Percentiles rank a stretch among this genome's conserved stretches.
These are phyloP conservation scores for Dendrocincla fuliginosa DNA, from an alignment of 2,797 vertebrate species.

Conservation along the genomic window DNA sequence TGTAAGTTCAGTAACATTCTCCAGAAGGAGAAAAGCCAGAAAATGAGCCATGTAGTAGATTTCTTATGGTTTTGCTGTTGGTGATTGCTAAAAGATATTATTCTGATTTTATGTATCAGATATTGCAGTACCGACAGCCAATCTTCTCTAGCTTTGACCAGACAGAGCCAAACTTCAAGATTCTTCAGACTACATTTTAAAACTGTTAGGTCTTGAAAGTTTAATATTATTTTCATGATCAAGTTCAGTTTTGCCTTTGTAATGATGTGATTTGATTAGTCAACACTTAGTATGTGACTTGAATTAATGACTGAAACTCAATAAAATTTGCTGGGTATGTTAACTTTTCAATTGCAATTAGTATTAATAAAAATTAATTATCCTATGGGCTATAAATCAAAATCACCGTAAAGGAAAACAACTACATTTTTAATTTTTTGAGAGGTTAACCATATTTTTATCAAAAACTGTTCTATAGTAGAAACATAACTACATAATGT, in stretches of 20 bases:
- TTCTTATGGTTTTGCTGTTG: background rate
- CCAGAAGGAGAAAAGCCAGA: background rate
- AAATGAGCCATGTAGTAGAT: background rate
- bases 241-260: background rate
- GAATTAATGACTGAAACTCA: background rate
- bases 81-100: background rate
- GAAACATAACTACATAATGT: background rate
- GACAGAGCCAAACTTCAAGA: background rate
- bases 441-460: background rate
- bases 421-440: background rate
- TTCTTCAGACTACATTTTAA: background rate
- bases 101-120: background rate
- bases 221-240: background rate
- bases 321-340: background rate
- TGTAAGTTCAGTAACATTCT: background rate
- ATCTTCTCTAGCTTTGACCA: background rate
- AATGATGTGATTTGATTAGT: background rate
- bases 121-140: background rate
- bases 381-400: background rate
- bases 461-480: background rate
- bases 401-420: background rate
- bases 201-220: background rate
- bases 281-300: background rate
- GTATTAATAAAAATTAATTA: background rate
- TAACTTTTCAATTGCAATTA: background rate